Evolutionary conservation across 1,140 invertebrate genomes (phyloP).

Genomic region (Cotesia vestalis): DNA sequence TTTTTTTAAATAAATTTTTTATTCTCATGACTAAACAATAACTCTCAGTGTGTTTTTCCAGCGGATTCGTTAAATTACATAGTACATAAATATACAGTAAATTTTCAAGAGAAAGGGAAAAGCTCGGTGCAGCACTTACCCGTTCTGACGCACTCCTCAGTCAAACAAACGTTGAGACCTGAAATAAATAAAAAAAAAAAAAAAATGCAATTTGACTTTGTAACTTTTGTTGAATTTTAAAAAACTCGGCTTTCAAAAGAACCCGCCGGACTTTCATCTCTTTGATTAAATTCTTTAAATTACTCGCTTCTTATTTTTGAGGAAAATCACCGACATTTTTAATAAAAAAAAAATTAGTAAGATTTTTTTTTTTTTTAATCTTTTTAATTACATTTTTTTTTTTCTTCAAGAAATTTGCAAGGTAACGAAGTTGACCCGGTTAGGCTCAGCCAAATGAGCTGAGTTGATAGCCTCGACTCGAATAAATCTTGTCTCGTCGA

Average conservation of each 20-base stretch:
- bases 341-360: conserved; percentile 1
- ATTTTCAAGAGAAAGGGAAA: conserved; percentile 8
- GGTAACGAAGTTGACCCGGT: conserved; percentile 21
- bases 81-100: conserved; percentile 9
- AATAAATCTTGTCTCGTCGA: conserved; percentile 31
- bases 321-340: too few relatives aligned
- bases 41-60: not conserved
- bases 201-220: conserved; percentile 6
- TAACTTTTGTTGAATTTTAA: not conserved
- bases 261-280: too few relatives aligned
- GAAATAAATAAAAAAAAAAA: conserved; percentile 48
- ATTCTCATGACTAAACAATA: not conserved
- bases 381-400: not conserved
- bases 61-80: too few relatives aligned
- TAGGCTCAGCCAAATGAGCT: not conserved
- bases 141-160: conserved; percentile 77
- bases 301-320: not conserved
- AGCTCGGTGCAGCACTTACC: conserved; percentile 59
- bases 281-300: not conserved
- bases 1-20: not conserved
- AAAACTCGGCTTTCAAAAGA: too few relatives aligned
- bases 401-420: not conserved
- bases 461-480: conserved; percentile 43
- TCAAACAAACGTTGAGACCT: conserved; percentile 71
- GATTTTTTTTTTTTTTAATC: conserved; percentile 6